Evolutionary conservation across 2,797 vertebrate genomes (phyloP), one percentile per base, ranked within the genome.

Genomic region (Bufotes viridis): DNA sequence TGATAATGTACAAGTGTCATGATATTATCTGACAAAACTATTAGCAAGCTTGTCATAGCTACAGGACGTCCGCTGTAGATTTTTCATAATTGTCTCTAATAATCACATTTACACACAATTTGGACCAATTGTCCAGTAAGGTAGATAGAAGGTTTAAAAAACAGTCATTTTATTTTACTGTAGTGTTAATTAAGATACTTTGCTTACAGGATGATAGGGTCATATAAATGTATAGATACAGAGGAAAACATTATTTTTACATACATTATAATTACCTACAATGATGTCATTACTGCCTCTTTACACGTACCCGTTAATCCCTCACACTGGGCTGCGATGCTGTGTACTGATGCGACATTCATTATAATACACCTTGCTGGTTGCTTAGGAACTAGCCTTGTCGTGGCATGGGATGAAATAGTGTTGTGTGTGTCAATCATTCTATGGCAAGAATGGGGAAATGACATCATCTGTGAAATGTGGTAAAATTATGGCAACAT

Each of bases 51-150:
- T 49, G 51, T 85, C 15, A 65, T 65, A 42, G 13, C 17, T n/a
- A 85, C 65, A 65, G 57, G 24, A 53, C n/a, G 9, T 49, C 58
- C 22, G 13, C 20, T 61, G 5, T 60, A 14, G 72, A 29, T 61
- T 51, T 76, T 15, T n/a, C 57, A 75, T 84, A n/a, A 84, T 76
- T 61, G 22, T 49, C 26, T n/a, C 2, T 60, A 78, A 76, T 78
- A 29, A 78, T 78, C 74, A 78, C 58, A 78, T 63, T 78, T 34
- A 76, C 49, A 22, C 20, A 17, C 53, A 78, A 1, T 72, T 0
- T 57, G 14, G 55, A 3, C 14, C 55, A 15, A 11, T 11, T 15
- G 55, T 10, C 55, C 55, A 57, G 14, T 60, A 42, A 42, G 42
- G 3, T 3, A 0, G 42, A 42, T 42, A 3, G 42, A 7, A 42